A percentile compares a stretch with the other conserved stretches of the same genome.
Conservation (phyloP, 2,888 invertebrate genomes). For the Luperina nickerlii region DNA sequence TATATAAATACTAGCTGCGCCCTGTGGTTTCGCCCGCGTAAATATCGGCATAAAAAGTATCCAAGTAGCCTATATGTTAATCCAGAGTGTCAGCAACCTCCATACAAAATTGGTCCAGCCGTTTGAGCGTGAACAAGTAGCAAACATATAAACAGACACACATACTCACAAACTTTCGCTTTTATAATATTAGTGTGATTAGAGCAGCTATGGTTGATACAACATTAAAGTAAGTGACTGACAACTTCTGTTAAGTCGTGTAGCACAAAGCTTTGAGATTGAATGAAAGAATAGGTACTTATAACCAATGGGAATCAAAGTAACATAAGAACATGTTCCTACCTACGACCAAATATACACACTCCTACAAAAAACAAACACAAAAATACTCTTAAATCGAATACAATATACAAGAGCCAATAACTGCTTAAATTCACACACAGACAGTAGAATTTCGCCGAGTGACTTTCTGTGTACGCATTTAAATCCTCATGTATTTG, state of each 20-base stretch:
- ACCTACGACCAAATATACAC: neutral
- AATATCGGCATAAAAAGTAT: too few species aligned
- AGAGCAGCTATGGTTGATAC: neutral
- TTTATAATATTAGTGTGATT: too few species aligned
- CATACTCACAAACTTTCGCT: too few species aligned
- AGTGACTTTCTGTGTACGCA: slow-evolving; percentile 56
- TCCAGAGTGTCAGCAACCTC: too few species aligned
- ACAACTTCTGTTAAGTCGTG: neutral
- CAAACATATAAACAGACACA: too few species aligned
- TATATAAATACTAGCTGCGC: neutral
- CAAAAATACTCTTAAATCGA: slow-evolving; percentile 1
- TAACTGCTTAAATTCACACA: slow-evolving; percentile 34
- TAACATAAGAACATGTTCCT: neutral
- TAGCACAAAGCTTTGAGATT: neutral
- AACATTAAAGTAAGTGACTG: neutral
- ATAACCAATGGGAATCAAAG: neutral
- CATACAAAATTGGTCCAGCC: too few species aligned
- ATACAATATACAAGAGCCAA: slow-evolving; percentile 16
- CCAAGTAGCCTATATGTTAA: too few species aligned
- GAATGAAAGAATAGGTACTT: neutral
- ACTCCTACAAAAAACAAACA: neutral
- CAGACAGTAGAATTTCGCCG: slow-evolving; percentile 29
- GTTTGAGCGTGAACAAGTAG: too few species aligned
- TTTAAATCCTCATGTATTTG: slow-evolving; percentile 53
- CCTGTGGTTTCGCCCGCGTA: too few species aligned